These are phyloP conservation scores for Brachionus rotundiformis DNA, from an alignment of 1,140 invertebrate genomes.

Conservation along the genomic window DNA sequence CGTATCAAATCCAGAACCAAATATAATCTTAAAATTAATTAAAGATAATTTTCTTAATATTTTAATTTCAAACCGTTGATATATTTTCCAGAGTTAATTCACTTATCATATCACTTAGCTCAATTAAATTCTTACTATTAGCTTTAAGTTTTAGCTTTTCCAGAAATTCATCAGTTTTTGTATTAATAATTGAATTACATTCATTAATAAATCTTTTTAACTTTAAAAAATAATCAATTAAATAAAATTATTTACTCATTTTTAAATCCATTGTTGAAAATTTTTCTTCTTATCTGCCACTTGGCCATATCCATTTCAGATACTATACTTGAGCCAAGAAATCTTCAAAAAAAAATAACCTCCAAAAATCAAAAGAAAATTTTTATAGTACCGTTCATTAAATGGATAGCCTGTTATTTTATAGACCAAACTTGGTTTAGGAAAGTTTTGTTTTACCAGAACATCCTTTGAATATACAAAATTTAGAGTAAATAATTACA, in stretches of 20 bases:
- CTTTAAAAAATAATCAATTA: background rate
- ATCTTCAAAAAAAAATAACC: too few relatives aligned
- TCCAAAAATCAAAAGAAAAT: too few relatives aligned
- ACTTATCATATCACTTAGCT: background rate
- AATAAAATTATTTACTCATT: constrained; percentile 2
- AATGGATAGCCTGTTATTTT: background rate
- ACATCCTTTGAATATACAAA: background rate
- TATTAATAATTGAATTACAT: background rate
- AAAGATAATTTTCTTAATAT: background rate
- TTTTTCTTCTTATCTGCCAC: background rate
- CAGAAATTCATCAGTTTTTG: background rate
- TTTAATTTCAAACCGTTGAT: background rate
- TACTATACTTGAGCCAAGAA: background rate
- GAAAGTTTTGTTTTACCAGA: background rate
- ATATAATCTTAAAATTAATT: background rate
- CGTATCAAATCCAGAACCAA: background rate
- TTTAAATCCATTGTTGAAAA: constrained; percentile 1
- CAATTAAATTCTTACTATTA: background rate
- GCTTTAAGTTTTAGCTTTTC: constrained; percentile 7
- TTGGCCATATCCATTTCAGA: background rate
- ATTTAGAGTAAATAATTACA: background rate
- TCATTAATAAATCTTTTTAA: background rate
- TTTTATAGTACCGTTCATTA: background rate
- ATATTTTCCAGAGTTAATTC: background rate
- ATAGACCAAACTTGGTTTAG: constrained; percentile 2